phyloP scores from a whole-genome alignment of 2,888 invertebrate genomes.

The Drosophila limbata region DNA sequence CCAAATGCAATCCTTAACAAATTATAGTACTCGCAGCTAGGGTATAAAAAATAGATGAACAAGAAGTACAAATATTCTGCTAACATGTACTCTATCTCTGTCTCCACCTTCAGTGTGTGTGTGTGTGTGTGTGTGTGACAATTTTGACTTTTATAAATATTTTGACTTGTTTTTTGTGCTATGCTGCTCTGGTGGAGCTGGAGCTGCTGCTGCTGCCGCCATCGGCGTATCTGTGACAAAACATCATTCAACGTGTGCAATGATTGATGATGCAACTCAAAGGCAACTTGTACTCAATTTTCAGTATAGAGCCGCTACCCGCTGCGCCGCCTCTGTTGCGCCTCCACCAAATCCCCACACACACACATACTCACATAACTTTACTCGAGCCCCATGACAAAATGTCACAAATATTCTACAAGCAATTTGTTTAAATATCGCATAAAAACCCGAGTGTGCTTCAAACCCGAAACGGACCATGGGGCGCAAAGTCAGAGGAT shows the following conservation, averaged over 20 bases:
- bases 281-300: constrained; percentile 81
- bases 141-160: constrained; percentile 82
- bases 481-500: constrained; percentile 60
- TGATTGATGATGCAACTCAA: constrained; percentile 81
- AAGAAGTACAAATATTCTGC: constrained; percentile 38
- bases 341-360: constrained; percentile 11
- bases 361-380: constrained; percentile 40
- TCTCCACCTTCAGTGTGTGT: constrained; percentile 17
- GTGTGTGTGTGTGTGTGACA: constrained; percentile 61
- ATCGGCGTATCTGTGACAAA: constrained; percentile 79
- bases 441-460: constrained; percentile 66
- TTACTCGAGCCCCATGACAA: constrained; percentile 66
- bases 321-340: constrained; percentile 21
- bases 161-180: constrained; percentile 69
- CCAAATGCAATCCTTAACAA: not conserved
- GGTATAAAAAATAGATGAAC: constrained; percentile 2
- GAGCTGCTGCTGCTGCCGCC: constrained; percentile 43
- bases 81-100: constrained; percentile 34
- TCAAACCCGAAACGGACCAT: constrained; percentile 43
- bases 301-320: constrained; percentile 59
- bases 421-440: constrained; percentile 82
- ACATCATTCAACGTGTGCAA: constrained; percentile 81
- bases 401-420: constrained; percentile 82
- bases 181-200: constrained; percentile 14
- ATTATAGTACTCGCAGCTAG: not conserved